A percentile compares a stretch with the other conserved stretches of the same genome.
Conservation (phyloP, 2,113 vertebrate species). For the Perca schrenkii region DNA sequence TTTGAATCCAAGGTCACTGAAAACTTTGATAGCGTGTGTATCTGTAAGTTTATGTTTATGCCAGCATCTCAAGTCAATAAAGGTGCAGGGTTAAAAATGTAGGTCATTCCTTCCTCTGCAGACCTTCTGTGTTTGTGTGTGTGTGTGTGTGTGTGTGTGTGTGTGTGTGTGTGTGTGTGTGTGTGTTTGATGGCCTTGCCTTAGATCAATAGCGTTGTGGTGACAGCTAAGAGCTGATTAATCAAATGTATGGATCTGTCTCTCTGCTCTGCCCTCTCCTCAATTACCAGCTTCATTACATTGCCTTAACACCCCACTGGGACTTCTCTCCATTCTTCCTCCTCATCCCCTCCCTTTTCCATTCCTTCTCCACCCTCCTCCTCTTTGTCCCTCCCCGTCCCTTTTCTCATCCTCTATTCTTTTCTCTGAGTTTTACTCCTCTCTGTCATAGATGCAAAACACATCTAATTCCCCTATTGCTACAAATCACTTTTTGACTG, state of each 20-base stretch:
- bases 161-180: constrained; percentile 28
- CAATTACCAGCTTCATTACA: constrained; percentile 84
- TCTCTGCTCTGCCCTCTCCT: constrained; percentile 78
- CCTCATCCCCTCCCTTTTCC: constrained; percentile 43
- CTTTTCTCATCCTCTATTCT: constrained; percentile 13
- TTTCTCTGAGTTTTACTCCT: constrained; percentile 28
- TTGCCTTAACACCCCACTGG: constrained; percentile 81
- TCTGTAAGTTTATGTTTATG: constrained; percentile 49
- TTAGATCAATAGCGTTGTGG: constrained; percentile 79
- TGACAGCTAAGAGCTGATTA: constrained; percentile 84
- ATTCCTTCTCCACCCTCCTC: constrained; percentile 29
- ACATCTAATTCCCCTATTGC: constrained; percentile 6
- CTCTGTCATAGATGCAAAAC: constrained; percentile 30
- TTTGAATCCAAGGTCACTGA: constrained; percentile 9
- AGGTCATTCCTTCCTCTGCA: constrained; percentile 28
- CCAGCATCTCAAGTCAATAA: constrained; percentile 23
- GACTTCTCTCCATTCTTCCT: constrained; percentile 65
- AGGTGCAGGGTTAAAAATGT: constrained; percentile 53
- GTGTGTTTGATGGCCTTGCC: constrained; percentile 65
- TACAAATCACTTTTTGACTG: constrained; percentile 20
- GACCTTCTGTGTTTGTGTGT: constrained; percentile 1
- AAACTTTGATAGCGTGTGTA: constrained; percentile 18
- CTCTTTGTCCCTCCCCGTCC: constrained; percentile 32
- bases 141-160: constrained; percentile 43
- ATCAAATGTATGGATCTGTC: constrained; percentile 82